phyloP scores from a whole-genome alignment of 2,797 vertebrate genomes.

The Intellagama lesueurii region DNA sequence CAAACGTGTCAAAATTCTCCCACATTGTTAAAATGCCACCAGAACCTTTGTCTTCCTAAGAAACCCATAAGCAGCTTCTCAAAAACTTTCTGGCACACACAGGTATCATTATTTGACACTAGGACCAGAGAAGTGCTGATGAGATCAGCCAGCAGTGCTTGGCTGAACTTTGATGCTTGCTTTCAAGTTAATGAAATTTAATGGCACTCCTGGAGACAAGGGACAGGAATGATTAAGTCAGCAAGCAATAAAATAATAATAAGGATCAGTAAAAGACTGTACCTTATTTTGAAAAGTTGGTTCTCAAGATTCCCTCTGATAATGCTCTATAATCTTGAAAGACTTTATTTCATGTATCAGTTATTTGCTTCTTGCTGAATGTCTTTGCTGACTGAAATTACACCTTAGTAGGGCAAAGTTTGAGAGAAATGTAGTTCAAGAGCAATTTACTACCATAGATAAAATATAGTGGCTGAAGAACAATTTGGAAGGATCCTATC shows the following conservation, averaged over 20 bases:
- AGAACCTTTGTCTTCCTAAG: background rate
- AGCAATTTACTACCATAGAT: background rate
- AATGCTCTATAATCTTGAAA: background rate
- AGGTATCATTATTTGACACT: background rate
- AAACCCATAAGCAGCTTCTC: background rate
- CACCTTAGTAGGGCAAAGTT: background rate
- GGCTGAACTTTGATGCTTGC: background rate
- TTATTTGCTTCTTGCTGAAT: slow-evolving; percentile 16
- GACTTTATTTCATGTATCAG: slow-evolving; percentile 20
- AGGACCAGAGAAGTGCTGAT: slow-evolving; percentile 8
- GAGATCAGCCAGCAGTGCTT: background rate
- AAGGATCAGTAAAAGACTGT: background rate
- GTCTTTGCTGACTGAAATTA: slow-evolving; percentile 8
- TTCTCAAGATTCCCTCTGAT: slow-evolving; percentile 9
- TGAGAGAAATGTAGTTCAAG: slow-evolving; percentile 23
- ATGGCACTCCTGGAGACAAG: background rate
- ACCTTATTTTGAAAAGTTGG: slow-evolving; percentile 26
- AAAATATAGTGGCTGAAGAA: background rate
- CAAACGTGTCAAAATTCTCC: background rate
- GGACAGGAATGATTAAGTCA: background rate
- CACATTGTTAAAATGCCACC: background rate
- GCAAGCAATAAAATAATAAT: slow-evolving; percentile 29
- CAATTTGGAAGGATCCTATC: background rate
- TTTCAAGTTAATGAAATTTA: slow-evolving; percentile 33
- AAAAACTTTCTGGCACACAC: background rate